Base-by-base conservation (phyloP, 2,797 vertebrate genomes). In the Sibirionetta formosa region DNA sequence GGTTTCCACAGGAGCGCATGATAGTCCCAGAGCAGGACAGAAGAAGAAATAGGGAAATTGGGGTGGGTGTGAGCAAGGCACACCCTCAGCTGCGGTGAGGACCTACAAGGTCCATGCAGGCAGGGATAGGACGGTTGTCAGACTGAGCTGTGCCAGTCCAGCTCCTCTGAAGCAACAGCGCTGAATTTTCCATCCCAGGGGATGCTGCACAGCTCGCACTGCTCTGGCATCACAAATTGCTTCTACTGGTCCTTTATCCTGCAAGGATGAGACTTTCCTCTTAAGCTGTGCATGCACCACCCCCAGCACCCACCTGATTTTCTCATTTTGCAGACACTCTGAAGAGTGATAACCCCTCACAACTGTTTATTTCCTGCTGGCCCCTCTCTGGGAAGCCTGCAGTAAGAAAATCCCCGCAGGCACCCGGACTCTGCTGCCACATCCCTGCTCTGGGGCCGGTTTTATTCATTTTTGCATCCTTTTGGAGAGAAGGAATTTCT, bases 1-100 rank as follows among this genome's bases (percentile, higher is more conserved):
- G n/a, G 12, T 27, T 54, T 12, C 61, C 44, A 73, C 0, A 2
- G 31, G 44, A 65, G 60, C 24, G 35, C 13, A 72, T 0, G 0
- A 42, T 4, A 57, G 36, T 11, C 51, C 64, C 33, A 38, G 24
- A 82, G 17, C 17, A 31, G 33, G 50, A 31, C 19, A 54, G 17
- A 64, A 69, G 31, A 54, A 3, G 44, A 48, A 48, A 48, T 14
- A 35, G 65, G n/a, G n/a, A 48, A 8, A 27, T 0, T 17, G 51
- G 10, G 8, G 18, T 60, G 33, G 33, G 31, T 14, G 8, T 20
- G 40, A 64, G 61, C 12, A 64, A 22, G 38, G 61, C 38, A 64
- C 38, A 64, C 5, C 35, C 27, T 50, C 51, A 60, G 23, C 44
- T 38, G 33, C 0, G 1, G 22, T 8, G 56, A 79, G 15, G 50